Evolutionary conservation across 2,888 invertebrate species (phyloP), one percentile per base, ranked within the genome.

Genomic region (Dynastes grantii): DNA sequence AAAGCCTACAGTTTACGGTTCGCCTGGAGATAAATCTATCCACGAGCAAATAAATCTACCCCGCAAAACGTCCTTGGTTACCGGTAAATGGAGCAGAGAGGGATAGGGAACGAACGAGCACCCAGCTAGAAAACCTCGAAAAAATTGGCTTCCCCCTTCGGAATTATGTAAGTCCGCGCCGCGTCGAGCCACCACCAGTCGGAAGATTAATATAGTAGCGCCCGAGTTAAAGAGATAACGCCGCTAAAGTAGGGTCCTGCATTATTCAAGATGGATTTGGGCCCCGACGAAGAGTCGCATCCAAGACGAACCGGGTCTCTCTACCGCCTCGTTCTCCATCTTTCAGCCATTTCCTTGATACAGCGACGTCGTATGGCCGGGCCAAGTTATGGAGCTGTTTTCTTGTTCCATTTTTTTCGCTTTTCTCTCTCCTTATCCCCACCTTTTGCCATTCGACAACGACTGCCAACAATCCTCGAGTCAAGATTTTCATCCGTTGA

Each of bases 401-500:
- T 6, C 22, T 27, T 29, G 11, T 27, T 6, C 22, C 61, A 22
- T 11, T 8, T 22, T 22, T 22, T 61, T 11, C 29, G 9, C 29
- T 11, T 11, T 27, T 27, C 2, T 61, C 29, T 29, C 22, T 8
- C 16, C 16, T 58, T 58, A 37, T 37, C 32, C 55, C 1, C 45
- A 45, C 11, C 45, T 45, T 8, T 8, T 8, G 32, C 5, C 45
- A 45, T 45, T 45, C 45, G 8, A 45, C 45, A 8, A 45, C 45
- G 11, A 45, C 45, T 45, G 45, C n/a, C 16, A 55, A 37, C 5
- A 37, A 55, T 55, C 22, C n/a, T 6, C 53, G 53, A 53, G 61
- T 29, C 61, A 61, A 83, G 85, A 83, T 84, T 84, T 82, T 58
- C 82, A 81, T 82, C 81, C 80, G 84, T 82, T 84, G 85, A 85